Evolutionary conservation across 2,113 vertebrate genomes (phyloP).

Genomic region (Muscicapa adusta): DNA sequence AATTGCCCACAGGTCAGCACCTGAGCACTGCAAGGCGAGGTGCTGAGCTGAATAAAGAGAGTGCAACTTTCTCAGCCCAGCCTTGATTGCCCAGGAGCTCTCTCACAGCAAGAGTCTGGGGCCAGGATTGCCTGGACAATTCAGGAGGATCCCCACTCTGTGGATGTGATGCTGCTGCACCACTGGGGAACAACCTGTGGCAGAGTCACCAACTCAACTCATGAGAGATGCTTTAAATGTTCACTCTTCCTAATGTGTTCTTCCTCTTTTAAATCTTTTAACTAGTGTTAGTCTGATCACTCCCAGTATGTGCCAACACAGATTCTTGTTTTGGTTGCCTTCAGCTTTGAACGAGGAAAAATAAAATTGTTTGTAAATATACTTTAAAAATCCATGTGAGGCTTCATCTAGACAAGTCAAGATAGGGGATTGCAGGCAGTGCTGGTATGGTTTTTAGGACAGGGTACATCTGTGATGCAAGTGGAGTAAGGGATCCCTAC

Average conservation of each 20-base stretch:
- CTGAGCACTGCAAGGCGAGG: fast-evolving
- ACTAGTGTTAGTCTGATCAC: not conserved
- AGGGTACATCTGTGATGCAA: not conserved
- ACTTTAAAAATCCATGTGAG: not conserved
- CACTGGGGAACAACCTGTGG: not conserved
- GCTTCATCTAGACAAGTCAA: not conserved
- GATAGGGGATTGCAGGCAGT: not conserved
- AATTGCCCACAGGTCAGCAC: not conserved
- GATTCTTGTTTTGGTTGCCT: not conserved
- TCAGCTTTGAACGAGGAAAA: not conserved
- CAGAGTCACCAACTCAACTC: not conserved
- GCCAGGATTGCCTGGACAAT: no score
- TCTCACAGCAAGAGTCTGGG: not conserved
- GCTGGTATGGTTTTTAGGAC: not conserved
- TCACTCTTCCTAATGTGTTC: not conserved
- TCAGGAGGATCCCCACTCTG: fast-evolving
- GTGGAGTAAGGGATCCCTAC: not conserved
- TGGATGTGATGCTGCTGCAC: fast-evolving
- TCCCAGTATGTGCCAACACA: not conserved
- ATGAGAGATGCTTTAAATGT: not conserved
- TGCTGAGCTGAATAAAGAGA: not conserved
- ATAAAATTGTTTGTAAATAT: not conserved
- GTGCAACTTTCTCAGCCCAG: not conserved
- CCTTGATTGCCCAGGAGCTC: fast-evolving
- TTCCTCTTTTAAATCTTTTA: not conserved